Conservation (phyloP, 1,140 invertebrate species). For the Cydia fagiglandana region DNA sequence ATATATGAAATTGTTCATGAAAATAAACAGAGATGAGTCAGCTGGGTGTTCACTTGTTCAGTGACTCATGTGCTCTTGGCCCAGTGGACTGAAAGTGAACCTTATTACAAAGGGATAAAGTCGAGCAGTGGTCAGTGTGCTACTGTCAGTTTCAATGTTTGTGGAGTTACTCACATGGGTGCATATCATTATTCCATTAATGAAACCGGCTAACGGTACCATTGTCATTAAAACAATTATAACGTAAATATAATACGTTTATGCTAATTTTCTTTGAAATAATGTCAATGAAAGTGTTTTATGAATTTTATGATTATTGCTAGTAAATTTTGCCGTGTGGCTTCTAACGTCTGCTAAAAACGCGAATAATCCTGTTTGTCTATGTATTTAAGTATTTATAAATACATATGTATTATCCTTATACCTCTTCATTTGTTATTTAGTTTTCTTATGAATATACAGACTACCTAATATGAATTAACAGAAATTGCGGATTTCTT, state of each 20-base stretch:
- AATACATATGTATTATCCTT: too few species aligned
- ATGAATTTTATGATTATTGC: neutral
- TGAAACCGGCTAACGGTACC: conserved; percentile 17
- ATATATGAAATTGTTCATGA: conserved; percentile 6
- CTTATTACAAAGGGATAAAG: too few species aligned
- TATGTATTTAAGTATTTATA: too few species aligned
- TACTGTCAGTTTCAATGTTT: conserved; percentile 4
- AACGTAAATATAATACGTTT: conserved; percentile 9
- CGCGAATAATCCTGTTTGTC: too few species aligned
- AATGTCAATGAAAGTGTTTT: neutral
- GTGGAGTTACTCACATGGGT: neutral
- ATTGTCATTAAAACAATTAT: conserved; percentile 12
- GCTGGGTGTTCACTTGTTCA: neutral
- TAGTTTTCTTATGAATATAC: too few species aligned
- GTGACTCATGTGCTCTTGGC: neutral
- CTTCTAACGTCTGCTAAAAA: too few species aligned
- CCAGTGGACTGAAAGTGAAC: too few species aligned
- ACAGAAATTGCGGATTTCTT: too few species aligned
- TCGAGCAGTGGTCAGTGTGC: too few species aligned
- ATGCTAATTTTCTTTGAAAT: conserved; percentile 5
- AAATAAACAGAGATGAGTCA: neutral
- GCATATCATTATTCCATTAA: conserved; percentile 30
- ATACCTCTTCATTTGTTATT: too few species aligned
- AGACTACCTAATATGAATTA: too few species aligned
- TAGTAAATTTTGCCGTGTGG: neutral